A percentile compares a stretch with the other conserved stretches of the same genome.
Evolutionary conservation across 1,140 invertebrate genomes (phyloP).

Genomic region (Sarcophaga peregrina): DNA sequence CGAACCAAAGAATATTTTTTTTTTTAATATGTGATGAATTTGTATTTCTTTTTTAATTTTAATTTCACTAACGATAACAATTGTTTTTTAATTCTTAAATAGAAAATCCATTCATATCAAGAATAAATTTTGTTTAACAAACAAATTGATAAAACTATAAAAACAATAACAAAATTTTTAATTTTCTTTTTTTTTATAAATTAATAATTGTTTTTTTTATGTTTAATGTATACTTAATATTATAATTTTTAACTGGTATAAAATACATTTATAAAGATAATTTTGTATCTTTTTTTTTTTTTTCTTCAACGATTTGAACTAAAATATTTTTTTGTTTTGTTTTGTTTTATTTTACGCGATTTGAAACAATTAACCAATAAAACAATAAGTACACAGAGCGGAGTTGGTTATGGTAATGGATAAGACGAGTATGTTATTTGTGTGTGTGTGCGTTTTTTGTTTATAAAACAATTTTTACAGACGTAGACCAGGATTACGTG

Average conservation of each 20-base stretch:
- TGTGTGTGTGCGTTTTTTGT: background rate
- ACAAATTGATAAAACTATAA: conserved; percentile 2
- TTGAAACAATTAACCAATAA: conserved; percentile 8
- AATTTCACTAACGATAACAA: conserved; percentile 1
- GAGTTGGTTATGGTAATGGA: background rate
- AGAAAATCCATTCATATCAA: conserved; percentile 18
- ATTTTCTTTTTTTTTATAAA: conserved; percentile 28
- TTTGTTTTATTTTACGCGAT: background rate
- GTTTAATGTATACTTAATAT: conserved; percentile 44
- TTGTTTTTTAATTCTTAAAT: background rate
- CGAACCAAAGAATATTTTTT: background rate
- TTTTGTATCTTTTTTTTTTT: no score
- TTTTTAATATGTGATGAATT: background rate
- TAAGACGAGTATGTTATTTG: background rate
- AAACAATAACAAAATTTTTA: conserved; percentile 35
- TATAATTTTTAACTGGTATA: conserved; percentile 4
- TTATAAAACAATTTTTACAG: conserved; percentile 70
- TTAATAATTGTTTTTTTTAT: conserved; percentile 29
- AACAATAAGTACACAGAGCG: background rate
- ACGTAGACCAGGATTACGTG: conserved; percentile 84
- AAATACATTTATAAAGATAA: background rate
- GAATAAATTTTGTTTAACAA: conserved; percentile 32
- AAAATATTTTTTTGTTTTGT: background rate
- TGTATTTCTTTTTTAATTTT: background rate
- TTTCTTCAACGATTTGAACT: no score